A percentile compares a stretch with the other conserved stretches of the same genome.
Conservation (phyloP, 2,888 invertebrate species). For the Drosophila pegasa region DNA sequence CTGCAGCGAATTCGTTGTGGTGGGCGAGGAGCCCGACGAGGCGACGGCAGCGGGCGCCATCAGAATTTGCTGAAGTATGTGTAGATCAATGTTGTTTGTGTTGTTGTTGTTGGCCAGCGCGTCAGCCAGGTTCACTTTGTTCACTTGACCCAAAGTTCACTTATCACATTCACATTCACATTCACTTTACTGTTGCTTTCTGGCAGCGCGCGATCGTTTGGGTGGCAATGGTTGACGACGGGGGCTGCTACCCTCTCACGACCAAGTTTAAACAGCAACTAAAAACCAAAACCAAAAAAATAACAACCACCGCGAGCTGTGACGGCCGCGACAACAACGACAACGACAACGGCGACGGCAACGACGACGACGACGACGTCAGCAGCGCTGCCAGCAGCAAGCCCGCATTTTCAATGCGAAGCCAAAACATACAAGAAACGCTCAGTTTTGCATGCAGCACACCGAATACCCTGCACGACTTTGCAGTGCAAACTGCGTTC, state of each 20-base stretch:
- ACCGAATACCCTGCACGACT: slow-evolving; percentile 27
- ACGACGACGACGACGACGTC: slow-evolving; percentile 57
- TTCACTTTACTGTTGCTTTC: slow-evolving; percentile 28
- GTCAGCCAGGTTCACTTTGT: slow-evolving; percentile 28
- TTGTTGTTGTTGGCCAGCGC: slow-evolving; percentile 45
- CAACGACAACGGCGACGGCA: slow-evolving; percentile 48
- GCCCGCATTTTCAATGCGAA: slow-evolving; percentile 75
- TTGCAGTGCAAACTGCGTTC: neutral
- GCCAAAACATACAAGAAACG: slow-evolving; percentile 60
- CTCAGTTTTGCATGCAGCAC: neutral
- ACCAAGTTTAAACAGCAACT: slow-evolving; percentile 84
- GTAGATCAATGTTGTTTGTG: slow-evolving; percentile 42
- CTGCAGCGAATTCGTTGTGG: slow-evolving; percentile 75
- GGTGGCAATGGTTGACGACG: slow-evolving; percentile 42
- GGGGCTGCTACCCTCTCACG: slow-evolving; percentile 83
- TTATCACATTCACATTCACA: slow-evolving; percentile 35
- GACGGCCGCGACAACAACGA: slow-evolving; percentile 57
- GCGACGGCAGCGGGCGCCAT: slow-evolving; percentile 72
- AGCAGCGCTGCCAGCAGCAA: slow-evolving; percentile 69
- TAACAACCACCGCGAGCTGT: slow-evolving; percentile 78
- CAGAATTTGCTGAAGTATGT: slow-evolving; percentile 49
- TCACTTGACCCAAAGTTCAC: slow-evolving; percentile 53
- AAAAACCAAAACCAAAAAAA: slow-evolving; percentile 82
- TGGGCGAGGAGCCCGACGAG: slow-evolving; percentile 53
- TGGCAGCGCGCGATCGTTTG: slow-evolving; percentile 54